Evolutionary conservation across 2,797 vertebrate species (phyloP), one percentile per base, ranked within the genome.

Genomic region (Myotis planiceps): DNA sequence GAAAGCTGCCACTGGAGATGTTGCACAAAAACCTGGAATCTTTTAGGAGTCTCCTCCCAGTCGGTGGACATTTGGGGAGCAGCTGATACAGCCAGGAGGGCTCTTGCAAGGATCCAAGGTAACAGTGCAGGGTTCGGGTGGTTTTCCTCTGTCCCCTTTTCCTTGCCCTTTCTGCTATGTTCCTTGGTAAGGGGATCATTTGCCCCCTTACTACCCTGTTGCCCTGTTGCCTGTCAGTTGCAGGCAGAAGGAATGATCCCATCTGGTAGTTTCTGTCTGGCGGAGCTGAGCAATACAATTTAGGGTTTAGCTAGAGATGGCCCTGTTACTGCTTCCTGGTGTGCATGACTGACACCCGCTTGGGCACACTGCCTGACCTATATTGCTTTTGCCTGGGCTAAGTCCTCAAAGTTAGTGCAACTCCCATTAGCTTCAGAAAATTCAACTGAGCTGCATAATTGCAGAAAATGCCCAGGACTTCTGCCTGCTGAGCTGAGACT

Each of bases 371-470:
- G 72, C 89, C 92, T 87, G 95, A 96, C 91, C 97, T 93, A 95
- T 78, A 76, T 88, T 95, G 90, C 92, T 79, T 66, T 69, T 72
- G 90, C 94, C 81, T 94, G 87, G 69, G 85, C 96, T 97, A 96
- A 98, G 97, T 98, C 96, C 91, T 94, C 88, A 96, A 98, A 98
- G 97, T 98, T 98, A 92, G 96, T 51, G 29, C 88, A 97, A 97
- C 96, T 98, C 93, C 89, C 97, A 92, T 97, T 96, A 93, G 96
- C 94, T 72, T 93, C 78, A 37, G 90, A 81, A 96, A 95, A 97
- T 88, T 53, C 90, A 86, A 10, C 60, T 25, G 5, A 60, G 88
- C 85, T 90, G 88, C 80, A 32, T 87, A 92, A 96, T 92, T 93
- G 93, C 93, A 90, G 82, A 92, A 80, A 83, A 96, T 90, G 87